These are phyloP conservation scores for Stramonita haemastoma DNA, from an alignment of 2,888 invertebrate species.

Conservation along the genomic window DNA sequence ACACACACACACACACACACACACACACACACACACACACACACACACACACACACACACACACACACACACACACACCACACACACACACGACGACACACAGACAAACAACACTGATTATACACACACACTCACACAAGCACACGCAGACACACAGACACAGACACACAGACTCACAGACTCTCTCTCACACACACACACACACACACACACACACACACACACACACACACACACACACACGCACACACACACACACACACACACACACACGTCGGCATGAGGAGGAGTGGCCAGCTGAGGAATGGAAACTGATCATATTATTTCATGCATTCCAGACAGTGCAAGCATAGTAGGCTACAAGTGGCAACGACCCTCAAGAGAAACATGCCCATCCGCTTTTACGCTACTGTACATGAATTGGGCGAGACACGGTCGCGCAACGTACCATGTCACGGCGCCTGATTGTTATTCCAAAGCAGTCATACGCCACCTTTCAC, in stretches of 20 bases:
- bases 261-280: not conserved
- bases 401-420: too few relatives aligned
- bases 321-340: not conserved
- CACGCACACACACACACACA: not conserved
- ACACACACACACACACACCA: not conserved
- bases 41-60: too few relatives aligned
- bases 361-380: not conserved
- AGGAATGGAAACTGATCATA: not conserved
- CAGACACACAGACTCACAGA: not conserved
- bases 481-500: too few relatives aligned
- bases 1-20: too few relatives aligned
- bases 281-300: not conserved
- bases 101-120: not conserved
- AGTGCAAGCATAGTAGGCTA: not conserved
- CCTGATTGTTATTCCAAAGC: too few relatives aligned
- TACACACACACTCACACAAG: not conserved
- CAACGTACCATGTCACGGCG: too few relatives aligned
- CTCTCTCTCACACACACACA: not conserved
- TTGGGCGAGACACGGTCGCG: too few relatives aligned
- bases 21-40: too few relatives aligned
- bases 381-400: too few relatives aligned
- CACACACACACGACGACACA: not conserved
- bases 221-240: not conserved
- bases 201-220: not conserved
- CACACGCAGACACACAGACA: too few relatives aligned